A percentile compares a stretch with the other conserved stretches of the same genome.
phyloP scores from a whole-genome alignment of 2,113 vertebrate species.

The Myxocyprinus asiaticus region DNA sequence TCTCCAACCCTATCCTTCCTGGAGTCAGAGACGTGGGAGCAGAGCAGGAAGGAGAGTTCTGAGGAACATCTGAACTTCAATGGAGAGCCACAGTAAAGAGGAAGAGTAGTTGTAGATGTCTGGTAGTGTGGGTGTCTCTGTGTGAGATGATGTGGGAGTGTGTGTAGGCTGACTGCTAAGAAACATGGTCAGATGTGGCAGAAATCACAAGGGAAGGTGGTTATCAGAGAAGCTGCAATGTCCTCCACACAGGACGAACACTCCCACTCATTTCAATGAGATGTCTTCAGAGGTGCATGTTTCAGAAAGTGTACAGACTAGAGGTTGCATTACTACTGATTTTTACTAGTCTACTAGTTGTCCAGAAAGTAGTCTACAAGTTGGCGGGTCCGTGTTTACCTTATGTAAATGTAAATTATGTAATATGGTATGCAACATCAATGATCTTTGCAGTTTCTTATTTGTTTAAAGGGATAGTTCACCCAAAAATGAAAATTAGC shows the following conservation, averaged over 20 bases:
- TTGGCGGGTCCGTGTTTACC: too few relatives aligned
- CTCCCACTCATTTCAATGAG: conserved; percentile 47
- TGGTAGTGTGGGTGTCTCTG: not conserved
- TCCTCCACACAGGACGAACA: conserved; percentile 51
- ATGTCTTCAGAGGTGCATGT: not conserved
- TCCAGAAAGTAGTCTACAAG: too few relatives aligned
- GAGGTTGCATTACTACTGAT: too few relatives aligned
- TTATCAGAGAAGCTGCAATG: conserved; percentile 47
- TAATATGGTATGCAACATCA: too few relatives aligned
- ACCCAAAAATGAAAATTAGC: too few relatives aligned
- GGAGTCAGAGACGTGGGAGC: conserved; percentile 43
- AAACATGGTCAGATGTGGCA: not conserved
- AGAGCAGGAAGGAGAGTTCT: conserved; percentile 55
- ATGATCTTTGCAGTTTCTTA: too few relatives aligned
- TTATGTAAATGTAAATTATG: too few relatives aligned
- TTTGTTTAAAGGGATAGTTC: too few relatives aligned
- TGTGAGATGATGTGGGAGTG: conserved; percentile 33
- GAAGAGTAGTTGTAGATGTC: not conserved
- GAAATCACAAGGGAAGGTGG: conserved; percentile 32
- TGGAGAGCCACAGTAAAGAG: conserved; percentile 39
- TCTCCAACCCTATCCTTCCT: conserved; percentile 30
- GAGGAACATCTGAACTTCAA: conserved; percentile 60
- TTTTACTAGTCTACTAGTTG: too few relatives aligned
- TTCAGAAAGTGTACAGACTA: conserved; percentile 9
- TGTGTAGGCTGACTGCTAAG: conserved; percentile 32